Evolutionary conservation across 37 sponge, comb jelly and placozoan species (phyloP), one percentile per base, ranked within the genome.

Genomic region (Axinella damicornis): DNA sequence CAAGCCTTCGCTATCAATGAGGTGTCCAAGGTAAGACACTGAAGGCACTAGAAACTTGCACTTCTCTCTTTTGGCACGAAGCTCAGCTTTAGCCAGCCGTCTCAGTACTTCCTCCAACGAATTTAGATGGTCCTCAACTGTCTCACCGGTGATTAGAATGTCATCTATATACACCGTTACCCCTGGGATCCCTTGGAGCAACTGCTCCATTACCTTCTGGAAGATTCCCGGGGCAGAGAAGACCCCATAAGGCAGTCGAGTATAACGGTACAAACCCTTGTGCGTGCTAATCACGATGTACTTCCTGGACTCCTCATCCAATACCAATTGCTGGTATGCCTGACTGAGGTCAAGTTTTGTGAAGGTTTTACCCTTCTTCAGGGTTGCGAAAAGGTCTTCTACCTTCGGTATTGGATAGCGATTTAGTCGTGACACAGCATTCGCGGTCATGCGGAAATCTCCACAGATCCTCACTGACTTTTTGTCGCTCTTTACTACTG

Each of bases 141-240:
- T 76, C 21, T 60, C 21, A 22, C 78, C 77, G 25, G 83, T 68
- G 21, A 88, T 54, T 4, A 82, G 25, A 11, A 88, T 82, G 41
- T 89, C 89, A 65, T 89, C 83, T 13, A 89, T 24, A 34, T 89
- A 89, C 20, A 75, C 60, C 38, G 69, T 36, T 18, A 66, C 67
- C 6, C 82, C 68, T 14, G 57, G 58, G 18, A 88, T 56, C 0
- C 83, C 88, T 60, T 81, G 68, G 16, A 88, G 37, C 30, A 88
- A 24, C 40, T 28, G 68, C 22, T 46, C 46, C 46, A 46, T 46
- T 4, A 46, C 46, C 9, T 9, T 4, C 46, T 46, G 46, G 46
- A 46, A 46, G 4, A 46, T 46, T 4, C 46, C 46, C 4, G 46
- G 46, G 4, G 46, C 46, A 46, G 46, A 46, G 46, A 9, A 46